Evolutionary conservation across 2,113 vertebrate genomes (phyloP).

Genomic region (Plecturocebus donacophilus): DNA sequence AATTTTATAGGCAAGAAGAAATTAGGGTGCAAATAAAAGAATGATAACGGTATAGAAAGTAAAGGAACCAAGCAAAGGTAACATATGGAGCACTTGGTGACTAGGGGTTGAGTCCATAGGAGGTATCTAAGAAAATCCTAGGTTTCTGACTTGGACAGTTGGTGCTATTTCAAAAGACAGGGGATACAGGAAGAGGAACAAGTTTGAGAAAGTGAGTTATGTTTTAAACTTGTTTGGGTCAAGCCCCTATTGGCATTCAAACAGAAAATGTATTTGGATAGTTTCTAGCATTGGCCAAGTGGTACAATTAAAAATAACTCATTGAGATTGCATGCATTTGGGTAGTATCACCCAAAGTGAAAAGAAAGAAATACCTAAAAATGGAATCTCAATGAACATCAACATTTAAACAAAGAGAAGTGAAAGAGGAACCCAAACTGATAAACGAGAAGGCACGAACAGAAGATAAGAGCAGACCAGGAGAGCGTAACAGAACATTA

Average conservation of each 20-base stretch:
- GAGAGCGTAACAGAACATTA: background rate
- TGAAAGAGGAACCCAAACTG: background rate
- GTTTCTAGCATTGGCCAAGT: background rate
- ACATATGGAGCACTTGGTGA: background rate
- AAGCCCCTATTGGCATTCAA: background rate
- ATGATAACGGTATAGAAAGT: background rate
- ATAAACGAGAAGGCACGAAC: background rate
- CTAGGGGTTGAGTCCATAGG: fast-evolving
- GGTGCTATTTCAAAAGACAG: background rate
- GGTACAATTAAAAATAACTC: background rate
- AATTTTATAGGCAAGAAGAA: background rate
- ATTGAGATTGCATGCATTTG: background rate
- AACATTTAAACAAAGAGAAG: background rate
- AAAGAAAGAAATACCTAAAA: background rate
- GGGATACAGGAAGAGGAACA: background rate
- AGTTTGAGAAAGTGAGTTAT: background rate
- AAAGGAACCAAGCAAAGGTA: background rate
- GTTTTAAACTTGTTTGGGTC: background rate
- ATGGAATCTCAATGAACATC: background rate
- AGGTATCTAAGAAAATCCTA: background rate
- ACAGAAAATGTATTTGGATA: background rate
- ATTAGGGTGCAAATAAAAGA: background rate
- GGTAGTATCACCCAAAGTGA: background rate
- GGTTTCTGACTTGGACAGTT: background rate
- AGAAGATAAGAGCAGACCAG: background rate